phyloP scores from a whole-genome alignment of 2,888 invertebrate species.

The Rhagonycha lutea region DNA sequence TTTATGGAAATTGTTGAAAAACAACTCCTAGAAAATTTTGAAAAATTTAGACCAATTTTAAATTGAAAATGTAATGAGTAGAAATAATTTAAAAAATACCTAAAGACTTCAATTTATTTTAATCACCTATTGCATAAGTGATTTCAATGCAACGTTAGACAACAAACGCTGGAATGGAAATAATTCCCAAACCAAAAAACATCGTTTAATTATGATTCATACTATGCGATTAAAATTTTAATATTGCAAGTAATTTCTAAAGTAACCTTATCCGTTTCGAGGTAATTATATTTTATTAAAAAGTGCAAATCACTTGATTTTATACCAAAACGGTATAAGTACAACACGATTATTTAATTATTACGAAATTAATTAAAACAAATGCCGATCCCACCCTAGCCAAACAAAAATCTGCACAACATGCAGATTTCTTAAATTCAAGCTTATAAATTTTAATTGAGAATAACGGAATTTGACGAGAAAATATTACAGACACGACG shows the following conservation, averaged over 20 bases:
- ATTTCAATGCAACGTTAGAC: conserved; percentile 10
- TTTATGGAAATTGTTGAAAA: no score
- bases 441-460: not conserved
- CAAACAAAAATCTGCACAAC: not conserved
- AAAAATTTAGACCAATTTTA: no score
- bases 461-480: not conserved
- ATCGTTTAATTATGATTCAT: conserved; percentile 1
- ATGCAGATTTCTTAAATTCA: not conserved
- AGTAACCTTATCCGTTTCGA: not conserved
- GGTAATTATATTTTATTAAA: not conserved
- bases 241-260: not conserved
- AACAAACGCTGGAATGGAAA: not conserved
- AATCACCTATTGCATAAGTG: not conserved
- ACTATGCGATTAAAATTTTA: conserved; percentile 3
- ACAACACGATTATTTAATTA: not conserved
- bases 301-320: not conserved
- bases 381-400: not conserved
- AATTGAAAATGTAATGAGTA: not conserved
- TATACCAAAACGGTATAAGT: not conserved
- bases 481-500: no score
- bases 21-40: no score
- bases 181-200: not conserved
- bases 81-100: not conserved
- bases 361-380: not conserved
- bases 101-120: not conserved